Percentiles rank a stretch among this genome's conserved stretches.
Evolutionary conservation across 2,797 vertebrate genomes (phyloP).

Genomic region (Manis pentadactyla): DNA sequence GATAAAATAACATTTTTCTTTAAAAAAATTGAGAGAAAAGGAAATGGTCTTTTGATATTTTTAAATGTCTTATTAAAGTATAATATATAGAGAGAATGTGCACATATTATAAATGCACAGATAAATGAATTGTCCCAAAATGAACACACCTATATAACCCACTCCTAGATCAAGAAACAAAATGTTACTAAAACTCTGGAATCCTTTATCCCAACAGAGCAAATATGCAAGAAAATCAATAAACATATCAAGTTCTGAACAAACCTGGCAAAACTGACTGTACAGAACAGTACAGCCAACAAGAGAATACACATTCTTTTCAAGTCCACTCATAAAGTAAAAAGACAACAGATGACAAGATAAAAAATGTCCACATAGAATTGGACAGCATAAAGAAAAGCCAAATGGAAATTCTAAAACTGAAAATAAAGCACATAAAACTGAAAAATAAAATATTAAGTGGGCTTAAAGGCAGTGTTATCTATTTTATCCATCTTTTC

Average conservation of each 20-base stretch:
- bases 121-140: constrained; percentile 8
- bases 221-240: neutral
- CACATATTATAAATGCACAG: neutral
- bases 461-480: neutral
- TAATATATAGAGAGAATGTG: neutral
- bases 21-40: constrained; percentile 45
- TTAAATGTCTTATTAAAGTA: constrained; percentile 1
- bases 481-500: neutral
- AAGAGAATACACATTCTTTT: neutral
- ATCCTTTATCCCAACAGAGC: neutral
- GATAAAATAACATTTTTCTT: constrained; percentile 50
- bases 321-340: neutral
- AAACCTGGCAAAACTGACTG: neutral
- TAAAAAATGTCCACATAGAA: neutral
- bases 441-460: neutral
- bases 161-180: neutral
- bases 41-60: neutral
- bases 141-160: neutral
- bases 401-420: neutral
- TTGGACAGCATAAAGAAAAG: neutral
- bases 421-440: neutral
- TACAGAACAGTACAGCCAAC: neutral
- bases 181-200: neutral
- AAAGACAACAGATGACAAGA: neutral
- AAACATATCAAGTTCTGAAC: neutral